Base-by-base conservation (phyloP, 2,113 vertebrate species). In the Amazona vittata region DNA sequence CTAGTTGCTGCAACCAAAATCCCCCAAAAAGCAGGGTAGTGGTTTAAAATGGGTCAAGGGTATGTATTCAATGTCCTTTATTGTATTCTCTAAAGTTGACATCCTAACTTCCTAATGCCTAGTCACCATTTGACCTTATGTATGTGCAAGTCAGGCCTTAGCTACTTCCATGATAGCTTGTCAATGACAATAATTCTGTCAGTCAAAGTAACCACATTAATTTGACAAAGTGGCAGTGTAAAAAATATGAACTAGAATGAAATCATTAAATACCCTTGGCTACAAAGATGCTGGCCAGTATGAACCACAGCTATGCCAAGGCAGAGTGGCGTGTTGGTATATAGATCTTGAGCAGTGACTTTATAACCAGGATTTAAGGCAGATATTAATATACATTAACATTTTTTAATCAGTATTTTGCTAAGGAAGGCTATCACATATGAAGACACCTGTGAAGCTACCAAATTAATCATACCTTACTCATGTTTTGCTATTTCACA, bases 11-110 rank as follows among this genome's bases (percentile, higher is more conserved):
- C 39, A 90, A 78, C 21, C 4, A 37, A 35, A 60, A 49, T 15
- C 6, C 1, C 6, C 15, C 24, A 8, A 39, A 62, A 82, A 29
- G 26, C 41, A 57, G 4, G 43, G 41, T 25, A 59, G 33, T 20
- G 20, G 15, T 65, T 86, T 62, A 44, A 93, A 93, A 62, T 86
- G 49, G 52, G 52, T 93, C 88, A 86, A 33, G 46, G 59, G 55
- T 76, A 2, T 41, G 28, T 59, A 5, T 84, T 67, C 5, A 2
- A 5, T 67, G 31, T 44, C 43, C 17, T 60, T 49, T 63, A 15
- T 35, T 41, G 5, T 13, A 7, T 86, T 63, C 31, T 76, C 31
- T 46, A 10, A 33, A n/a, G 28, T 0, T 81, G 83, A 21, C 59
- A 89, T 24, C 21, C 21, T 35, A 60, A 44, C 6, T 52, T 82